Percentiles rank a stretch among this genome's conserved stretches.
Evolutionary conservation across 2,113 vertebrate genomes (phyloP).

Genomic region (Hippocampus mohnikei): DNA sequence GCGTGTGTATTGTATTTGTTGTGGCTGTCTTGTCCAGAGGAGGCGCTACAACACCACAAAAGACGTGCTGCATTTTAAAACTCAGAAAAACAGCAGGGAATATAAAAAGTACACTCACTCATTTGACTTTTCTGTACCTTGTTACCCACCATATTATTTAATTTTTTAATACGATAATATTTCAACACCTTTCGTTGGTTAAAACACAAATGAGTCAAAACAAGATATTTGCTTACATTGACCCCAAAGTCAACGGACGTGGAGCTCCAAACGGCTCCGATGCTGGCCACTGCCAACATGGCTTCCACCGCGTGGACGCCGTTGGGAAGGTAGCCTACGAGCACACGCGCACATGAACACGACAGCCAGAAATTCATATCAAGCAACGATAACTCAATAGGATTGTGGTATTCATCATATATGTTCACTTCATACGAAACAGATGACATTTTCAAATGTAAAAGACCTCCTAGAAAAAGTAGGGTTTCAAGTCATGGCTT

Average conservation of each 20-base stretch:
- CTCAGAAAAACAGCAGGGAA: neutral
- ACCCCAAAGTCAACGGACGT: constrained; percentile 94
- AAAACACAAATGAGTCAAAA: too few relatives aligned
- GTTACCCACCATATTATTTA: neutral
- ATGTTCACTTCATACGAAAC: neutral
- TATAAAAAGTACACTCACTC: too few relatives aligned
- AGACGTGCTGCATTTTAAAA: neutral
- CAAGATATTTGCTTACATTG: constrained; percentile 76
- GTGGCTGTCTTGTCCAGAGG: neutral
- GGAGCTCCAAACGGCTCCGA: constrained; percentile 93
- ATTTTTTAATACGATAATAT: neutral
- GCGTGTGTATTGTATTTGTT: neutral
- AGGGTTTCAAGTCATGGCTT: too few relatives aligned
- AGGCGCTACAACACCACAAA: neutral
- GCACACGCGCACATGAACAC: neutral
- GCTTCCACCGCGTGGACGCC: constrained; percentile 84
- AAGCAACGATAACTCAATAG: neutral
- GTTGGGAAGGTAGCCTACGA: constrained; percentile 89
- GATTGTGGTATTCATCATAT: neutral
- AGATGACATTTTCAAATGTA: too few relatives aligned
- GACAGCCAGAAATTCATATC: neutral
- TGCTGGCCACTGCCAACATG: constrained; percentile 90
- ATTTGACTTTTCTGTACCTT: too few relatives aligned
- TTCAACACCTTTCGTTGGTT: neutral
- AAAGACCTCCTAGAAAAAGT: too few relatives aligned